These are phyloP conservation scores for Amphipoea lucens DNA, from an alignment of 2,888 invertebrate genomes.

Conservation along the genomic window DNA sequence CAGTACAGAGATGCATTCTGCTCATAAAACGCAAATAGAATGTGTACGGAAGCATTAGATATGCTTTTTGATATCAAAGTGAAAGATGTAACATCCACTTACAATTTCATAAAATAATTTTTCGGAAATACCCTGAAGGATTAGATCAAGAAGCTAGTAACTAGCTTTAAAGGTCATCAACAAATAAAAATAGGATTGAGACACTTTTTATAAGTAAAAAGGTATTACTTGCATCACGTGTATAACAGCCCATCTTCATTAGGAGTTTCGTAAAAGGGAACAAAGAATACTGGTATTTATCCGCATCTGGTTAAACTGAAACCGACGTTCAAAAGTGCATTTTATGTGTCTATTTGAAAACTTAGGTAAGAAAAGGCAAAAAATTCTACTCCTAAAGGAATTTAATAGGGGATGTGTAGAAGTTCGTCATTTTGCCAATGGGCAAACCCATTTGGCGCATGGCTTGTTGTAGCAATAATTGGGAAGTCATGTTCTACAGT, in stretches of 20 bases:
- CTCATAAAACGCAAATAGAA: background rate
- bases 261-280: background rate
- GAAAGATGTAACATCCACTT: background rate
- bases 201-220: background rate
- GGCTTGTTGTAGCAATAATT: background rate
- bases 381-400: too few relatives aligned
- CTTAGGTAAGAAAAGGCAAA: background rate
- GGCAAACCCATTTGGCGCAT: background rate
- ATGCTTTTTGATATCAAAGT: background rate
- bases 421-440: background rate
- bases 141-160: background rate
- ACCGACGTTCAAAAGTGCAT: background rate
- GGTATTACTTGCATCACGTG: background rate
- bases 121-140: background rate
- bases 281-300: background rate
- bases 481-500: background rate
- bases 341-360: too few relatives aligned
- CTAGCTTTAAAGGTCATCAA: background rate
- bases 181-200: background rate
- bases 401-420: background rate
- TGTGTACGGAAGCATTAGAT: background rate
- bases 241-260: background rate
- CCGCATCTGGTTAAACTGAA: background rate
- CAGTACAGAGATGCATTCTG: background rate
- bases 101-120: background rate